Percentiles rank a stretch among this genome's conserved stretches.
phyloP scores from a whole-genome alignment of 2,113 vertebrate genomes.

The Lamprotornis superbus region DNA sequence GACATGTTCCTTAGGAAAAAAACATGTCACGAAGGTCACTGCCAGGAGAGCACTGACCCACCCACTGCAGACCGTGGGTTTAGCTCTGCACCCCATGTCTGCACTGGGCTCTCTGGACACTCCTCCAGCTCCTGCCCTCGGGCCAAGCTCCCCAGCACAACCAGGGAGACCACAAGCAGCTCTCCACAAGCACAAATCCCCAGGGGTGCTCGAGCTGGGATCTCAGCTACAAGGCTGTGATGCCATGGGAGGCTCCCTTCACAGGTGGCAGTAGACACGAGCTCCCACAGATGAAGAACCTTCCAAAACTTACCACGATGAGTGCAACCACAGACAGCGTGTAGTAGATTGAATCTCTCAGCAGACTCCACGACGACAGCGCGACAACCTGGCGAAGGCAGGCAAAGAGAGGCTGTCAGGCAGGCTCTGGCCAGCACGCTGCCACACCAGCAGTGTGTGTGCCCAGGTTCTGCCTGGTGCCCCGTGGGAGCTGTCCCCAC shows the following conservation, averaged over 20 bases:
- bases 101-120: not conserved
- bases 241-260: not conserved
- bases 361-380: slow-evolving; percentile 89
- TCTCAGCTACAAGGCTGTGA: not conserved
- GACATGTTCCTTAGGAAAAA: not conserved
- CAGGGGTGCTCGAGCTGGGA: fast-evolving
- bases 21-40: not conserved
- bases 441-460: not conserved
- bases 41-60: not conserved
- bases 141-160: not conserved
- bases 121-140: fast-evolving
- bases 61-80: fast-evolving
- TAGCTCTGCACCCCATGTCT: not conserved
- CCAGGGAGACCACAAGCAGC: not conserved
- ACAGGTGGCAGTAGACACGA: not conserved
- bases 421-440: not conserved
- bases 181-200: not conserved
- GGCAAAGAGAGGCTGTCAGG: not conserved
- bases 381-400: slow-evolving; percentile 79
- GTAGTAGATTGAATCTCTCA: slow-evolving; percentile 93
- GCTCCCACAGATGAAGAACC: not conserved
- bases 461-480: not conserved
- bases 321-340: slow-evolving; percentile 90
- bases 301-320: slow-evolving; percentile 87
- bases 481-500: not conserved